Evolutionary conservation across 2,113 vertebrate species (phyloP), one percentile per base, ranked within the genome.

Genomic region (Sinocyclocheilus anophthalmus): DNA sequence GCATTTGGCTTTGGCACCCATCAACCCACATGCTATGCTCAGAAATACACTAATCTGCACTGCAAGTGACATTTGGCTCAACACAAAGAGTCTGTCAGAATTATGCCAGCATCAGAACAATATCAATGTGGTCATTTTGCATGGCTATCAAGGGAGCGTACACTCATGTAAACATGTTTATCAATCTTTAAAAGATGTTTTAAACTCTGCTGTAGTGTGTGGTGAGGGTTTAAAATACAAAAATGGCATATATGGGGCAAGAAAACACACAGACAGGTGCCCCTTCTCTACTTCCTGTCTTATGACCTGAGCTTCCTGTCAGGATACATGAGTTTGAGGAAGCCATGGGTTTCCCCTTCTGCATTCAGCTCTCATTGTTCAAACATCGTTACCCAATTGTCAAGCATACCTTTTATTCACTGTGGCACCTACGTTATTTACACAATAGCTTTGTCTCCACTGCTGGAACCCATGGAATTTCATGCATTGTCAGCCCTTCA

Each of bases 241-340:
- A 70, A 12, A 26, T 82, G 26, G 42, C 61, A 70, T 70, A 22
- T 81, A 26, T 48, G 22, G 13, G 26, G 22, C 14, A n/a, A n/a
- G 6, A 84, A 48, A 81, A 37, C 73, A 33, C 24, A 85, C 50
- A 84, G 59, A 75, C 85, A 86, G 89, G 90, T 91, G 75, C 79
- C 88, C 73, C 45, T 53, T 69, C 83, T 84, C 77, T 42, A 75
- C 72, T 89, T 90, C 86, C 87, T 83, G 87, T 77, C 57, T 45
- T 55, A 26, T 81, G 88, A 85, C 80, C 73, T 81, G 75, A 76
- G 53, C 81, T 90, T 91, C 89, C 91, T 88, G 84, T 85, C 87
- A 86, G 87, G 88, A 90, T 85, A 73, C 83, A 63, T 80, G 69
- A 88, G 87, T 4, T 24, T 76, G 33, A 75, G 87, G 84, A 87